Evolutionary conservation across 1,140 invertebrate genomes (phyloP).

Genomic region (Monochamus saltuarius): DNA sequence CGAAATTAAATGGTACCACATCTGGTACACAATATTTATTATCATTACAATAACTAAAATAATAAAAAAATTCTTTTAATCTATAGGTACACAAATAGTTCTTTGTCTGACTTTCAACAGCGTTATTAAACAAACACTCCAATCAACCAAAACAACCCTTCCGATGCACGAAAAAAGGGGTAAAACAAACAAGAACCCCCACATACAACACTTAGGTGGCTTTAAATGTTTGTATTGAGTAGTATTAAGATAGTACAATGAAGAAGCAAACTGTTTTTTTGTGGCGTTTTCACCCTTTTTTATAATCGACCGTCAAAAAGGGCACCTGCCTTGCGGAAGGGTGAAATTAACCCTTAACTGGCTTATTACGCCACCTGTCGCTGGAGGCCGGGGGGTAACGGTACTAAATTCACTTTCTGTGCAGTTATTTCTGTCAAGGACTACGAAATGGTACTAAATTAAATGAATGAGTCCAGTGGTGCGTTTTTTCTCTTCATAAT

Average conservation of each 20-base stretch:
- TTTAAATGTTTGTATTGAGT: slow-evolving; percentile 1
- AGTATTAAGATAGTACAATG: slow-evolving; percentile 16
- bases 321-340: slow-evolving; percentile 32
- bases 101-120: too few species aligned
- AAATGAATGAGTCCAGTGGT: too few species aligned
- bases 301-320: slow-evolving; percentile 25
- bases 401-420: slow-evolving; percentile 18
- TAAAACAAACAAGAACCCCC: slow-evolving; percentile 19
- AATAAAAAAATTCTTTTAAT: too few species aligned
- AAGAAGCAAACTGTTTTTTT: slow-evolving; percentile 26
- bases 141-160: too few species aligned
- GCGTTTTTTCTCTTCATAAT: too few species aligned
- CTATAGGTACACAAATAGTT: too few species aligned
- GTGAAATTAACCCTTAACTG: slow-evolving; percentile 38
- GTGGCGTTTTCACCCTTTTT: slow-evolving; percentile 33
- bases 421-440: too few species aligned
- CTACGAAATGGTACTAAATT: too few species aligned
- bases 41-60: too few species aligned
- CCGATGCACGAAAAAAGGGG: slow-evolving; percentile 14
- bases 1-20: too few species aligned
- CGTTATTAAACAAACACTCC: too few species aligned
- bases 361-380: slow-evolving; percentile 32
- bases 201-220: neutral
- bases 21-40: too few species aligned
- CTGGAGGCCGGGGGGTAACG: slow-evolving; percentile 6